Percentiles rank a stretch among this genome's conserved stretches.
Evolutionary conservation across 2,888 invertebrate genomes (phyloP).

Genomic region (Amblyjoppa fuscipennis): DNA sequence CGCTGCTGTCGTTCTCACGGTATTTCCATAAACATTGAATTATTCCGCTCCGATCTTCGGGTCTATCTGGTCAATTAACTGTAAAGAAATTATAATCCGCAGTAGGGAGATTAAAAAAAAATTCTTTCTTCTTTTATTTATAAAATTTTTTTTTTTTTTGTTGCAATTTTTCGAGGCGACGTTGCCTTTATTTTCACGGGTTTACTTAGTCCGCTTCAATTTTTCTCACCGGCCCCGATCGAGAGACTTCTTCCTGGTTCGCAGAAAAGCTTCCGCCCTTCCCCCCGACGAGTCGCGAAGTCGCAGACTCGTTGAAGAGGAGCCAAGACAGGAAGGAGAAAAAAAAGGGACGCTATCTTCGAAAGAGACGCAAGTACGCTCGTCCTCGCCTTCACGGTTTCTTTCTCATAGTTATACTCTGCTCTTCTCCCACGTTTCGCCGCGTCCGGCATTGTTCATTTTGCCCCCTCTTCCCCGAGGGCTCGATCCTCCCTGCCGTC

Average conservation of each 20-base stretch:
- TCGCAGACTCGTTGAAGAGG: background rate
- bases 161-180: background rate
- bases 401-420: conserved; percentile 3
- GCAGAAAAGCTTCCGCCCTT: conserved; percentile 3
- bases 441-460: conserved; percentile 77
- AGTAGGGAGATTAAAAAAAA: background rate
- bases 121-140: background rate
- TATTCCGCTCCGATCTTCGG: conserved; percentile 29
- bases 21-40: conserved; percentile 52
- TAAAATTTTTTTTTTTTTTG: background rate
- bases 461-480: conserved; percentile 72
- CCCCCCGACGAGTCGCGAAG: background rate
- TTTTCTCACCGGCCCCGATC: conserved; percentile 20
- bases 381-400: conserved; percentile 23
- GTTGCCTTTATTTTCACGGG: background rate
- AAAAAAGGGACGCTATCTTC: conserved; percentile 79
- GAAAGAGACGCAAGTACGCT: conserved; percentile 43
- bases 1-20: conserved; percentile 37
- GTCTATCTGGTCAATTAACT: conserved; percentile 38
- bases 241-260: conserved; percentile 32
- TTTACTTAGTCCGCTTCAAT: conserved; percentile 15
- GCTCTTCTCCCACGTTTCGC: conserved; percentile 22
- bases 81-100: conserved; percentile 37
- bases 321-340: conserved; percentile 34
- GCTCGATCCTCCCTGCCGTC: conserved; percentile 76